These are phyloP conservation scores for Emydura subglobosa DNA, from an alignment of 2,113 vertebrate genomes.

Conservation along the genomic window DNA sequence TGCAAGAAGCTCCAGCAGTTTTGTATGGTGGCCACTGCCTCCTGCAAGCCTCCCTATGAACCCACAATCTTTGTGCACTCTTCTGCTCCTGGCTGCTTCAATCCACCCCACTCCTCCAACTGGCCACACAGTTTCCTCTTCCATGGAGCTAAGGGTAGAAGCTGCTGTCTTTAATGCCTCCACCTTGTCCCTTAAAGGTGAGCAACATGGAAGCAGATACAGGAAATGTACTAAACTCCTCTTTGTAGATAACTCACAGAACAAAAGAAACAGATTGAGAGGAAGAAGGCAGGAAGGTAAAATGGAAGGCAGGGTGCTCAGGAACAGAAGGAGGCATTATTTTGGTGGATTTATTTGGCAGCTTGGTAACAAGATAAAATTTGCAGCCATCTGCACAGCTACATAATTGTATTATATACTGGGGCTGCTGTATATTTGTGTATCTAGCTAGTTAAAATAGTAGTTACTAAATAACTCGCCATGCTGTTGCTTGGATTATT, in stretches of 20 bases:
- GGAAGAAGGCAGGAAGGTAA: not conserved
- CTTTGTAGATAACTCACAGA: not conserved
- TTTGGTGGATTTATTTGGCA: constrained; percentile 17
- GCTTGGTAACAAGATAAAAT: not conserved
- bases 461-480: constrained; percentile 53
- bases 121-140: not conserved
- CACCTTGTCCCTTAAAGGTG: not conserved
- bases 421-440: not conserved
- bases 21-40: not conserved
- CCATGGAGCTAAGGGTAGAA: not conserved
- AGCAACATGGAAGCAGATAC: not conserved
- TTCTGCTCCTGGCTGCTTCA: not conserved
- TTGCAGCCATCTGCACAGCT: not conserved
- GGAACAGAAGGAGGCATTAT: not conserved
- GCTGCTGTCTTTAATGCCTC: not conserved
- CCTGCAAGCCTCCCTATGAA: not conserved
- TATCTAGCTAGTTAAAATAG: constrained; percentile 57
- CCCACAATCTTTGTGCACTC: not conserved
- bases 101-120: not conserved
- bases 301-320: not conserved
- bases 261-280: not conserved
- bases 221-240: not conserved
- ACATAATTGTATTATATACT: constrained; percentile 27
- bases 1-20: not conserved
- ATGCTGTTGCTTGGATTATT: constrained; percentile 55